Percentiles rank a stretch among this genome's conserved stretches.
Evolutionary conservation across 2,113 vertebrate species (phyloP).

Genomic region (Labrus mixtus): DNA sequence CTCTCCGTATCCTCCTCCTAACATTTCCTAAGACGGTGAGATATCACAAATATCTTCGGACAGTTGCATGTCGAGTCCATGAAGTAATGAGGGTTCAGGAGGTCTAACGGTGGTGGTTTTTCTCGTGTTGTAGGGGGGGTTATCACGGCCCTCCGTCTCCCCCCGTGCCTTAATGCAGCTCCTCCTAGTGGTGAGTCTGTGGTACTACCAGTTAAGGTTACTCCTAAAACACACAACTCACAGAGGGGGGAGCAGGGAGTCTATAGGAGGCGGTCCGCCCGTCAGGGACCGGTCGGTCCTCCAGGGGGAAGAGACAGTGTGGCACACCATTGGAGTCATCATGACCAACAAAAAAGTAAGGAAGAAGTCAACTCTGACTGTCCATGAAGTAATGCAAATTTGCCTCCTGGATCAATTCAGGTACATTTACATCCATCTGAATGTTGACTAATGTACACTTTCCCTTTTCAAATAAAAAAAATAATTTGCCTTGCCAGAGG

Average conservation of each 20-base stretch:
- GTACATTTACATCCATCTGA: too few relatives aligned
- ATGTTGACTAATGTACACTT: too few relatives aligned
- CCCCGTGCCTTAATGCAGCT: constrained; percentile 60
- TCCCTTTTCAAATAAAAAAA: too few relatives aligned
- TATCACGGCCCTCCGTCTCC: constrained; percentile 44
- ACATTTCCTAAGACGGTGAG: too few relatives aligned
- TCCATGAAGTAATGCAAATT: too few relatives aligned
- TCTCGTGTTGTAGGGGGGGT: constrained; percentile 32
- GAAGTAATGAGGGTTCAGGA: constrained; percentile 64
- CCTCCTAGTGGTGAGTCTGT: constrained; percentile 74
- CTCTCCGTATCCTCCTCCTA: too few relatives aligned
- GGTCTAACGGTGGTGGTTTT: constrained; percentile 63
- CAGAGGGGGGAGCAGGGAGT: constrained; percentile 67
- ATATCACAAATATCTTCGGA: too few relatives aligned
- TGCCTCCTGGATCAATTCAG: too few relatives aligned
- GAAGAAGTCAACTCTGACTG: constrained; percentile 85
- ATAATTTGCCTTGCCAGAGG: too few relatives aligned
- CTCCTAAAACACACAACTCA: constrained; percentile 70
- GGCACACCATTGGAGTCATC: constrained; percentile 67
- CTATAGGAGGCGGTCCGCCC: constrained; percentile 65
- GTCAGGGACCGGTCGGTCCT: constrained; percentile 60
- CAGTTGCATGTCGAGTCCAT: too few relatives aligned
- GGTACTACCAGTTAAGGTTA: constrained; percentile 74
- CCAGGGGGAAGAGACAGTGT: constrained; percentile 69
- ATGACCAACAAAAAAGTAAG: constrained; percentile 70